A percentile compares a stretch with the other conserved stretches of the same genome.
Conservation (phyloP, 2,113 vertebrate genomes). For the Glaucidium brasilianum region DNA sequence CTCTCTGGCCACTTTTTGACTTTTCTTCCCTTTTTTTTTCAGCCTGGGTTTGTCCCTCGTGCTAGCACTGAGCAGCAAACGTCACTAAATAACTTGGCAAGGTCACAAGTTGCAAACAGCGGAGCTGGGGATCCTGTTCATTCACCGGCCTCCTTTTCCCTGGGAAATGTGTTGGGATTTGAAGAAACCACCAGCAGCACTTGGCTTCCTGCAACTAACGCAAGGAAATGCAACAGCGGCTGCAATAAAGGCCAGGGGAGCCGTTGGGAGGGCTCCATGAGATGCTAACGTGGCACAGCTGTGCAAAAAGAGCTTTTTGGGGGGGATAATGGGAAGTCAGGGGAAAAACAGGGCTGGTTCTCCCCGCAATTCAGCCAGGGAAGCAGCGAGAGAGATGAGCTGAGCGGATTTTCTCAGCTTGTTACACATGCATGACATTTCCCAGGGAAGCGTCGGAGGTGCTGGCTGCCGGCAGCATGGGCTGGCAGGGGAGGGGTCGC, state of each 20-base stretch:
- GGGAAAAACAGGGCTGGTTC: background rate
- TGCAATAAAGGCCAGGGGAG: background rate
- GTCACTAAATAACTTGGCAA: background rate
- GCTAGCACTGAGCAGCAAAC: background rate
- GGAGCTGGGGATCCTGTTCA: background rate
- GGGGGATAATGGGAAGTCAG: rapidly evolving
- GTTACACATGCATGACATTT: background rate
- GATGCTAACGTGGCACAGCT: background rate
- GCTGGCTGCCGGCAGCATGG: background rate
- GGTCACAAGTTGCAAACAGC: background rate
- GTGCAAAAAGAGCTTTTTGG: background rate
- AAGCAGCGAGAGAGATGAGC: background rate
- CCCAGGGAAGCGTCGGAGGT: background rate
- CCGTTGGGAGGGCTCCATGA: rapidly evolving
- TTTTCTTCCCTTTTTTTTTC: background rate
- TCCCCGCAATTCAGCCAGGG: rapidly evolving
- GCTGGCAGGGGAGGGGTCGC: rapidly evolving
- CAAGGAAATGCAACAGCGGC: rapidly evolving
- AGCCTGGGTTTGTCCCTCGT: background rate
- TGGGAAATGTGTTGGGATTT: background rate
- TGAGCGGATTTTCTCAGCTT: background rate
- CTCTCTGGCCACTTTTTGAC: background rate
- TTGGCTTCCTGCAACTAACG: background rate
- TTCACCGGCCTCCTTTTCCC: background rate
- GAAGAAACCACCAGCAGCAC: background rate